Evolutionary conservation across 2,888 invertebrate genomes (phyloP).

Genomic region (Corythucha ciliata): DNA sequence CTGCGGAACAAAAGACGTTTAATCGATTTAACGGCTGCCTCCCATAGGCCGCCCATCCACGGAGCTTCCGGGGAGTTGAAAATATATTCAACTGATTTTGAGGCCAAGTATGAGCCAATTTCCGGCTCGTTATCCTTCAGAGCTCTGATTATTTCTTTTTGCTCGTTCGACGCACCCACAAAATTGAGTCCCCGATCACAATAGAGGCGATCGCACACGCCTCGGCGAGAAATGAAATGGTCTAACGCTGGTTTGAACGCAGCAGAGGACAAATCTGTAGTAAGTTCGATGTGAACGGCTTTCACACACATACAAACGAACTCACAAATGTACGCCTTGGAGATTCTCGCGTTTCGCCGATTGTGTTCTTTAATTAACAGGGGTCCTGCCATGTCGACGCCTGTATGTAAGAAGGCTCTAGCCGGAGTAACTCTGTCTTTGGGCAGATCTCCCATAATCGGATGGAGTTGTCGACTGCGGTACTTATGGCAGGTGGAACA

Average conservation of each 20-base stretch:
- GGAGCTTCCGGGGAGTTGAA: background rate
- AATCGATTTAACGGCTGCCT: conserved; percentile 2
- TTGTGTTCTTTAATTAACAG: background rate
- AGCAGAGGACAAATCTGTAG: background rate
- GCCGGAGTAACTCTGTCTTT: background rate
- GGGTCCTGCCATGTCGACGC: background rate
- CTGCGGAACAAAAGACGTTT: background rate
- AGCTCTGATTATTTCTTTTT: background rate
- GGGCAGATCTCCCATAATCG: background rate
- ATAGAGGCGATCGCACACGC: background rate
- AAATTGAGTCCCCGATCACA: background rate
- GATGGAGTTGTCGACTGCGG: background rate
- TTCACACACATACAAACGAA: conserved; percentile 5
- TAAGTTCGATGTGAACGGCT: background rate
- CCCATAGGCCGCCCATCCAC: conserved; percentile 12
- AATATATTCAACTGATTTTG: background rate
- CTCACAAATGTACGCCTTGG: background rate
- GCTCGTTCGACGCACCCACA: background rate
- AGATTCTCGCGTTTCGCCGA: background rate
- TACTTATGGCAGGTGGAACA: background rate
- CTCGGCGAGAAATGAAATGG: background rate
- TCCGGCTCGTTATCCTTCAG: background rate
- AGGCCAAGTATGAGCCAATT: background rate
- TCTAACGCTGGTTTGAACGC: background rate
- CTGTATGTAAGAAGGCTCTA: background rate